These are phyloP conservation scores for Brachymystax lenok DNA, from an alignment of 2,797 vertebrate species.

Conservation along the genomic window DNA sequence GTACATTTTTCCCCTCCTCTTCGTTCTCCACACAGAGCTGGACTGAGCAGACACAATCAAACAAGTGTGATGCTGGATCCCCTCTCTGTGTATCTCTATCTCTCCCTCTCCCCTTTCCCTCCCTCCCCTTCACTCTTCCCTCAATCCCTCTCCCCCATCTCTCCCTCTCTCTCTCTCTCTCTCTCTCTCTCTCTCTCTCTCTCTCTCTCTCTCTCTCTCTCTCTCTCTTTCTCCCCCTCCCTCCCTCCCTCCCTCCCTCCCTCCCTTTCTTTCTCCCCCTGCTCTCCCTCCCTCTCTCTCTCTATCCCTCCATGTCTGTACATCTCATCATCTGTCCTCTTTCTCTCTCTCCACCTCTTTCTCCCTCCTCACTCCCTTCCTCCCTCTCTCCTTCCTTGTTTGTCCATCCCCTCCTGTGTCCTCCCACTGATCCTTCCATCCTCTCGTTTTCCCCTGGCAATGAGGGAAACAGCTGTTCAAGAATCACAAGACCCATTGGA, in stretches of 20 bases:
- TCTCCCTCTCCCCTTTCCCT: not conserved
- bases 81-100: not conserved
- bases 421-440: not conserved
- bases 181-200: not conserved
- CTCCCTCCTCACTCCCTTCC: not conserved
- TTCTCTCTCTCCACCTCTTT: no score
- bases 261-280: no score
- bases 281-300: not conserved
- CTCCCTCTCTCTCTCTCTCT: not conserved
- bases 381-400: not conserved
- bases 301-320: slow-evolving; percentile 1
- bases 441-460: not conserved
- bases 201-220: no score
- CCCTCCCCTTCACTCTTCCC: not conserved
- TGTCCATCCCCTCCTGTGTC: not conserved
- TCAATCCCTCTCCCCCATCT: not conserved
- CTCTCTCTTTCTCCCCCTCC: not conserved
- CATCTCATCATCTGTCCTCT: not conserved
- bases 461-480: no score
- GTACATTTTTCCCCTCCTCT: slow-evolving; percentile 56
- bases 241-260: not conserved
- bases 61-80: not conserved
- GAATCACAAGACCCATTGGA: no score
- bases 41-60: not conserved
- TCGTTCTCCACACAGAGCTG: not conserved